These are phyloP conservation scores for Callosobruchus maculatus DNA, from an alignment of 2,888 invertebrate genomes.

Conservation along the genomic window DNA sequence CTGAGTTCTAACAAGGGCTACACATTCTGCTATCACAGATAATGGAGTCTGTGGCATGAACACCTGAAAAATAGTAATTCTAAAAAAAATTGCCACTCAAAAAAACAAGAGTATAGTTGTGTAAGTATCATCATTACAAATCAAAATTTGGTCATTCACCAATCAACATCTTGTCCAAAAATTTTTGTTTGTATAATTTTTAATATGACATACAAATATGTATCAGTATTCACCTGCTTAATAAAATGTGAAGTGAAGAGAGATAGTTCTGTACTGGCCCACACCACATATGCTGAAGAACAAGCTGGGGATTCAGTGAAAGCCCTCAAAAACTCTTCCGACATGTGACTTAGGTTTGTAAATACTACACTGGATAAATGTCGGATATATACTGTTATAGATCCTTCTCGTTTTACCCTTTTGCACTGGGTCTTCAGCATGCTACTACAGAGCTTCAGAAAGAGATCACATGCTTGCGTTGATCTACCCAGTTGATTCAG, in stretches of 20 bases:
- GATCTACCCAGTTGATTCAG: constrained; percentile 74
- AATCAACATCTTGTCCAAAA: too few species aligned
- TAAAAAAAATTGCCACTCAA: too few species aligned
- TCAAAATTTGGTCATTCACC: too few species aligned
- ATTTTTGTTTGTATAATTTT: too few species aligned
- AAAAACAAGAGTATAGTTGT: too few species aligned
- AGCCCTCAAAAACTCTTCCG: constrained; percentile 70
- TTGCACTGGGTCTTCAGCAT: constrained; percentile 78
- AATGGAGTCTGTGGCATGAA: constrained; percentile 86
- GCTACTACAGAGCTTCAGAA: constrained; percentile 76
- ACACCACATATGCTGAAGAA: constrained; percentile 82
- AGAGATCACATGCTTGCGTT: constrained; percentile 74
- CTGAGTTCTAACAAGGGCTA: constrained; percentile 73
- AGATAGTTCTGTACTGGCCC: constrained; percentile 83
- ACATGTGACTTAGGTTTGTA: constrained; percentile 62
- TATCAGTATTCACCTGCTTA: constrained; percentile 59
- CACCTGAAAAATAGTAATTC: constrained; percentile 51
- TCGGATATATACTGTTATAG: constrained; percentile 74
- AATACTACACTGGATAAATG: constrained; percentile 82
- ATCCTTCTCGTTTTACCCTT: constrained; percentile 75
- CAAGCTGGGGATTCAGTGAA: constrained; percentile 76
- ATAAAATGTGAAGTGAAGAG: constrained; percentile 77
- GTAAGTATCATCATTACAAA: too few species aligned
- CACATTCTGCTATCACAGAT: constrained; percentile 81
- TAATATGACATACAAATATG: too few species aligned